Conservation (phyloP, 2,888 invertebrate genomes). For the Caenorhabditis sp. region DNA sequence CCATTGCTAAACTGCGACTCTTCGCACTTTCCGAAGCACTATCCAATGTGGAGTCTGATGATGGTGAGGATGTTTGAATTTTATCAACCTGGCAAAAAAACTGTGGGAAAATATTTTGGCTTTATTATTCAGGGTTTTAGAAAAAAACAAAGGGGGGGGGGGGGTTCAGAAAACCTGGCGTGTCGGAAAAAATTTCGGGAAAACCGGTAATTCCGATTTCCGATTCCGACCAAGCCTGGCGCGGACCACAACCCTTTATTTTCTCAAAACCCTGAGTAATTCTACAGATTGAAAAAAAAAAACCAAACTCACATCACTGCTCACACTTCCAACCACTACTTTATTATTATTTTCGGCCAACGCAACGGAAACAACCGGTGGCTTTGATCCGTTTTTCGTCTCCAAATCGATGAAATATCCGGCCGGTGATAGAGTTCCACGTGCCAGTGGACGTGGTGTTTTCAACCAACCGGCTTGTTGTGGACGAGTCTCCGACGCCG, state of each 20-base stretch:
- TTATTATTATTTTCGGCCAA: background rate
- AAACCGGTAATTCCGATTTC: no score
- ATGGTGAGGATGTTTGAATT: constrained; percentile 3
- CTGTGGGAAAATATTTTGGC: background rate
- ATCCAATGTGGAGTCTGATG: constrained; percentile 3
- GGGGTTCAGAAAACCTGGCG: no score
- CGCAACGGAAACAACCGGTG: constrained; percentile 3
- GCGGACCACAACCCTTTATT: no score
- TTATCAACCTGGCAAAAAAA: background rate
- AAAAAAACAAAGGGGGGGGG: no score
- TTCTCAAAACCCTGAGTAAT: no score
- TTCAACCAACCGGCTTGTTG: constrained; percentile 34
- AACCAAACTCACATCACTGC: background rate
- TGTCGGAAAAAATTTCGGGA: no score
- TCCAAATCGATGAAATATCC: constrained; percentile 38
- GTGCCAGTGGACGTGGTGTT: constrained; percentile 26
- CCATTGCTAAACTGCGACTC: background rate
- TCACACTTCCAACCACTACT: background rate
- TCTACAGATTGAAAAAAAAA: no score
- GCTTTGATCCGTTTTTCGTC: constrained; percentile 15
- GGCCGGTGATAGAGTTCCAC: constrained; percentile 37
- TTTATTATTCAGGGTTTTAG: background rate
- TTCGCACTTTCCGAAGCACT: background rate
- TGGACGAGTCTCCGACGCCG: constrained; percentile 27
- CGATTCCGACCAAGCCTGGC: no score